Base-by-base conservation (phyloP, 2,888 invertebrate genomes). In the Isoperla grammatica region DNA sequence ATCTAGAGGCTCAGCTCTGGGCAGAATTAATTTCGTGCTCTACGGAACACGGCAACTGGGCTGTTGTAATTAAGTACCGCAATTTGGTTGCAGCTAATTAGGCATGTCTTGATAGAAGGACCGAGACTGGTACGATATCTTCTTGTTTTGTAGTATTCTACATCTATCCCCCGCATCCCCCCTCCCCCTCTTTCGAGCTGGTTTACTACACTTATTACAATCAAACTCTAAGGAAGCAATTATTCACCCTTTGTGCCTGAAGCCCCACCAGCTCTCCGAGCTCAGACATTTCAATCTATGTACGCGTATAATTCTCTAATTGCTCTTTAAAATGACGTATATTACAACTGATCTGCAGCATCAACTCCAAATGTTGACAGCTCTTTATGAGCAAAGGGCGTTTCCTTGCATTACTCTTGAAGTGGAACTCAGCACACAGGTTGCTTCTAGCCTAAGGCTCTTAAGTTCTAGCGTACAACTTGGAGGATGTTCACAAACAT, bases 91-190 rank as follows among this genome's bases (percentile, higher is more conserved):
- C 48, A 60, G 53, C 62, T 59, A 62, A 62, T 62, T 62, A 62
- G 59, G 49, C 62, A 60, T 62, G 62, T 59, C 62, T 62, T 60
- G 62, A 62, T 62, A 60, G 60, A 60, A 57, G 57, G 55, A 40
- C 60, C 50, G 49, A 43, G 55, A 53, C 53, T 53, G 53, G 53
- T 53, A 53, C 53, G 37, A 39, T 53, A 53, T 53, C 53, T 35
- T 53, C 53, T 53, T 53, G 53, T 53, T 53, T 53, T 53, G 53
- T 53, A 53, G 15, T 45, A 13, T 9, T 45, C 40, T 13, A 8
- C 17, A 17, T 53, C 53, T 6, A 15, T 37, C 23, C 22, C 46
- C n/a, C 13, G 8, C 13, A 6, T 42, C 5, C 42, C 13, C 29
- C 50, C 53, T 37, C 53, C 12, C 9, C 49, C 49, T 15, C 23